Conservation (phyloP, 2,888 invertebrate species). For the Petrolisthes manimaculis region DNA sequence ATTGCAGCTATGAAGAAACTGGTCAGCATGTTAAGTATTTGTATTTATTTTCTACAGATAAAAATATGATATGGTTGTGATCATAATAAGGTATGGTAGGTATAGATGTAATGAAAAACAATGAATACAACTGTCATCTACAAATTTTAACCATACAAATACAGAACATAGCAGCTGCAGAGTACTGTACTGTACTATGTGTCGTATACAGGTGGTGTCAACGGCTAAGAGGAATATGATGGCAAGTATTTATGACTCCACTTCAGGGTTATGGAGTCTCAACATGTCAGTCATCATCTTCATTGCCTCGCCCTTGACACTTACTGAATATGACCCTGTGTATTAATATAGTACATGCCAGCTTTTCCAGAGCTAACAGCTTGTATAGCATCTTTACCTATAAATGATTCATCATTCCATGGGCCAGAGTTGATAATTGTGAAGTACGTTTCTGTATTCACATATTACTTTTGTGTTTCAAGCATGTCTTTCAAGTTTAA, state of each 20-base stretch:
- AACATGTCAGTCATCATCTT: too few relatives aligned
- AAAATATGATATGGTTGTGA: slow-evolving; percentile 48
- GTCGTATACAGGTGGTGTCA: not conserved
- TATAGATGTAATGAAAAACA: not conserved
- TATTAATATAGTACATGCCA: slow-evolving; percentile 9
- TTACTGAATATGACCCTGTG: not conserved
- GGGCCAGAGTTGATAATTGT: slow-evolving; percentile 40
- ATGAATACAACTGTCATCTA: not conserved
- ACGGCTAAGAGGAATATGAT: too few relatives aligned
- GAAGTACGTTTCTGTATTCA: not conserved
- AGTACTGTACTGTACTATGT: slow-evolving; percentile 4
- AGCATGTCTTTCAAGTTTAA: slow-evolving; percentile 8
- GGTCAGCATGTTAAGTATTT: slow-evolving; percentile 16
- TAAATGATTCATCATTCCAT: slow-evolving; percentile 57
- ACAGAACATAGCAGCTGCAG: not conserved
- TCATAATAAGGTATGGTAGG: not conserved
- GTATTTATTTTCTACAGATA: slow-evolving; percentile 1
- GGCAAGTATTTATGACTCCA: too few relatives aligned
- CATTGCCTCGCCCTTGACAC: not conserved
- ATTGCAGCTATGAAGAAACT: slow-evolving; percentile 33
- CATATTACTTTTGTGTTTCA: slow-evolving; percentile 7
- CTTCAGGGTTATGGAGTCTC: too few relatives aligned
- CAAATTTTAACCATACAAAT: not conserved
- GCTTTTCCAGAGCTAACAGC: not conserved
- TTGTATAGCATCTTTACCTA: slow-evolving; percentile 23